phyloP scores from a whole-genome alignment of 2,113 vertebrate species.

The Prietella phreatophila region DNA sequence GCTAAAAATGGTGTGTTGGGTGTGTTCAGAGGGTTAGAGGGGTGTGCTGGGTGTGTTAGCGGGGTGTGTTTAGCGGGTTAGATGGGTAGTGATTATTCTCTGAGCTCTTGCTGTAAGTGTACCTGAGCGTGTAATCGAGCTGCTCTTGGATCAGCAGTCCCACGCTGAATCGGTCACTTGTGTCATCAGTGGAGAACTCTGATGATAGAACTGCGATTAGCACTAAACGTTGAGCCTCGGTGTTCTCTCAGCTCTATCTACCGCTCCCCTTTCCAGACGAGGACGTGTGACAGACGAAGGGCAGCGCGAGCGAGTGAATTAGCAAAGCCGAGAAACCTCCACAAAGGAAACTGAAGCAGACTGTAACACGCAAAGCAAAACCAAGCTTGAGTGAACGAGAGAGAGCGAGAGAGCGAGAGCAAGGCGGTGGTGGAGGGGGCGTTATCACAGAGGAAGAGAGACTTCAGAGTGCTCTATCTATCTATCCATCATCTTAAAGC shows the following conservation, averaged over 20 bases:
- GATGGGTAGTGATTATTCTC: neutral
- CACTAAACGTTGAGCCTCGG: neutral
- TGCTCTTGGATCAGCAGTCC: neutral
- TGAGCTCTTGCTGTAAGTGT: neutral
- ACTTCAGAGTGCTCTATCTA: neutral
- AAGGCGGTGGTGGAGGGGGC: too few species aligned
- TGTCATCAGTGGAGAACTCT: neutral
- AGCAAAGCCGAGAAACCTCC: too few species aligned
- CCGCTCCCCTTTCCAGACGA: neutral
- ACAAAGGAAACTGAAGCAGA: neutral
- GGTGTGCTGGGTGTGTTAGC: neutral
- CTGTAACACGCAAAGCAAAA: neutral
- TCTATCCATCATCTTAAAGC: neutral
- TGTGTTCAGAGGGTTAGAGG: neutral
- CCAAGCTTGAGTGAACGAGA: neutral
- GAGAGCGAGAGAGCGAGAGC: too few species aligned
- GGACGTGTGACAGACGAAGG: slow-evolving; percentile 14
- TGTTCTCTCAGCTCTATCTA: neutral
- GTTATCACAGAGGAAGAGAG: neutral
- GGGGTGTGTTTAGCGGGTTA: neutral
- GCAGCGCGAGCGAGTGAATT: slow-evolving; percentile 1
- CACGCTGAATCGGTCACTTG: neutral
- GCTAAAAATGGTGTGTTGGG: neutral
- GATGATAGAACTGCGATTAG: neutral
- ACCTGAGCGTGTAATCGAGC: neutral